Evolutionary conservation across 2,113 vertebrate genomes (phyloP).

Genomic region (Centropus unirufus): DNA sequence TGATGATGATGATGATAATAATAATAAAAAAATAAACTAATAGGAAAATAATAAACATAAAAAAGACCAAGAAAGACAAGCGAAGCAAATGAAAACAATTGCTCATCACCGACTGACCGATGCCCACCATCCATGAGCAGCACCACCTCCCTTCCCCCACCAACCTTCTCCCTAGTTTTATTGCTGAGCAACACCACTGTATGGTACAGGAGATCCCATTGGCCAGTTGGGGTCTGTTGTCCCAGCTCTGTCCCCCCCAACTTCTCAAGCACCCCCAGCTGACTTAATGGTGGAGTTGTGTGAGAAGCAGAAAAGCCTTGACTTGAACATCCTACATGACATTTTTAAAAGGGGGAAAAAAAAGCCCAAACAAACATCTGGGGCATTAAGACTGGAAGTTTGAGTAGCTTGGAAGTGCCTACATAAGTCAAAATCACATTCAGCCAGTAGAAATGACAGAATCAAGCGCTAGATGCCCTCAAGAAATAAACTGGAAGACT

Average conservation of each 20-base stretch:
- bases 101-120: not conserved
- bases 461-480: not conserved
- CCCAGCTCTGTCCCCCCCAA: not conserved
- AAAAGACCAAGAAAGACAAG: not conserved
- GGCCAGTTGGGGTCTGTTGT: not conserved
- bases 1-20: not conserved
- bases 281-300: rapidly evolving
- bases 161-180: not conserved
- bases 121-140: too few species aligned
- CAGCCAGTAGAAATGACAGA: not conserved
- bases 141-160: too few species aligned
- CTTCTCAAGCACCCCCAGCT: not conserved
- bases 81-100: not conserved
- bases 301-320: not conserved
- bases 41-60: not conserved
- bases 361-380: not conserved
- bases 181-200: not conserved
- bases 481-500: not conserved
- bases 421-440: not conserved
- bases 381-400: not conserved
- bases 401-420: not conserved
- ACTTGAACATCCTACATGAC: not conserved
- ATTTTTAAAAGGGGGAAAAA: not conserved
- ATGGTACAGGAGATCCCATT: not conserved
- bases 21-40: not conserved